phyloP scores from a whole-genome alignment of 2,113 vertebrate species.

The Pongo abelii region DNA sequence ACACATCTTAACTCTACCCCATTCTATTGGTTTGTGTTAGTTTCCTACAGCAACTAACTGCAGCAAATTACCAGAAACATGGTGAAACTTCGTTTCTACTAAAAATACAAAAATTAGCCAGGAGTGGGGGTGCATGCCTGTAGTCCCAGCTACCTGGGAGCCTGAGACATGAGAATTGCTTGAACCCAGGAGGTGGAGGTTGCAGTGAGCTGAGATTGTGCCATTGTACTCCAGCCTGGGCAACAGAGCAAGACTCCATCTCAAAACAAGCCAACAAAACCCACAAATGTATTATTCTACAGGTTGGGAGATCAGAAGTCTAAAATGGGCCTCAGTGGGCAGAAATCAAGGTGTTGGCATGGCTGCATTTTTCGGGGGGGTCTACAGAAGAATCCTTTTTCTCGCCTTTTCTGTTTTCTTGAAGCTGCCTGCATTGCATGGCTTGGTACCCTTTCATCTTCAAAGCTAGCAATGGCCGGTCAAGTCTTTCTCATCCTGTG shows the following conservation, averaged over 20 bases:
- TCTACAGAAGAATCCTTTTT: not conserved
- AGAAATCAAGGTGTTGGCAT: not conserved
- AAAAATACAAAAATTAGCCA: no score
- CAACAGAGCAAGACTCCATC: no score
- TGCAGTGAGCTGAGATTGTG: no score
- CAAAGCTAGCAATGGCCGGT: not conserved
- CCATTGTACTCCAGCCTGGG: no score
- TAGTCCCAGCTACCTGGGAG: no score
- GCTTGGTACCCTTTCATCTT: not conserved
- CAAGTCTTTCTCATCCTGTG: not conserved
- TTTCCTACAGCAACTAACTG: not conserved
- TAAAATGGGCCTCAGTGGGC: not conserved
- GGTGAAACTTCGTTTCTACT: no score
- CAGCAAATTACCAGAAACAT: not conserved
- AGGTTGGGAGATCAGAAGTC: not conserved
- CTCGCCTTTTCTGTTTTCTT: not conserved
- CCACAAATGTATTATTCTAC: not conserved
- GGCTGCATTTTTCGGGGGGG: not conserved
- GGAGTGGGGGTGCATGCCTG: no score
- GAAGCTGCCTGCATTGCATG: not conserved
- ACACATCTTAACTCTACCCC: not conserved
- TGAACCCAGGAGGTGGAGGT: no score
- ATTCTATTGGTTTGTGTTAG: not conserved
- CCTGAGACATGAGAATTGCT: no score
- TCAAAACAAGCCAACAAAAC: not conserved